Base-by-base conservation (phyloP, 2,113 vertebrate genomes). In the Synodontis membranacea region DNA sequence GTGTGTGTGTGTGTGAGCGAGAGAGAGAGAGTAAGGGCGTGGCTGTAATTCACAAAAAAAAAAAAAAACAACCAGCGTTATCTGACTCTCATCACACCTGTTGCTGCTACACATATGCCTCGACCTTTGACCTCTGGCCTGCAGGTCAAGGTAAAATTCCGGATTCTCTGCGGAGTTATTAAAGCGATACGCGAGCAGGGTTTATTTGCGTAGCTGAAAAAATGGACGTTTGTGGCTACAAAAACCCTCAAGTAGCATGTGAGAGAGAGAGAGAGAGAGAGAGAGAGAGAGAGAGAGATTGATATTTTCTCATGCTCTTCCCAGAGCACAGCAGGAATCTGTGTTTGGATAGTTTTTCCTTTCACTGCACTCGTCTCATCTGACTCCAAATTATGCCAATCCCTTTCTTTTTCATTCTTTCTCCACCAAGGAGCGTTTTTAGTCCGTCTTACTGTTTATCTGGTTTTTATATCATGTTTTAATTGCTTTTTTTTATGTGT, bases 331-430 rank as follows among this genome's bases (percentile, higher is more conserved):
- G 89, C 70, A 68, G 89, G 89, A 84, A 82, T 84, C 87, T 68
- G 58, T 90, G 87, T 90, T 90, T 90, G 58, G 84, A 90, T 93
- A 94, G 93, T 94, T 93, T 94, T 93, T 92, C 90, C 91, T 93
- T 94, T 94, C 91, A 72, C 86, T 39, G 76, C 56, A 70, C 89
- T 92, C 91, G 88, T 94, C 93, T 95, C 94, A 95, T 95, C 93
- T 93, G 92, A 92, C 93, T 95, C 94, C 92, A 94, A 93, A 94
- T 85, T 94, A 93, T 90, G 92, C 90, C 92, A 94, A 93, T 93
- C 91, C 91, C 88, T 80, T 34, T 68, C 56, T 76, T 37, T 83
- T 54, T 88, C 56, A 25, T 54, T 83, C 79, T 88, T 92, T 92
- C 92, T 52, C 46, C 90, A 88, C 83, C 86, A 66, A 12, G 66